Evolutionary conservation across 2,888 invertebrate species (phyloP).

Genomic region (Acanthococcus lagerstroemiae): DNA sequence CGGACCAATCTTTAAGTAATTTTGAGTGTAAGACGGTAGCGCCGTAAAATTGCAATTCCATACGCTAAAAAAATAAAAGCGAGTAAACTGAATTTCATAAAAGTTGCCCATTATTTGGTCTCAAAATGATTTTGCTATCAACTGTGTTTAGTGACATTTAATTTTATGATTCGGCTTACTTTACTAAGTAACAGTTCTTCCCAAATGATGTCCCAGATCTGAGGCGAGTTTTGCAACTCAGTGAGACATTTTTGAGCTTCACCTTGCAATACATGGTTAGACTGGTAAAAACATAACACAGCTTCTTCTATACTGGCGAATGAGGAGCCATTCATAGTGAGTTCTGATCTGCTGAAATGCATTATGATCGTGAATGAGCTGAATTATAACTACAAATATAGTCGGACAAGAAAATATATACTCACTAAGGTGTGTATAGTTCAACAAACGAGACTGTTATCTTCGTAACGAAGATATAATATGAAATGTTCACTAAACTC

Average conservation of each 20-base stretch:
- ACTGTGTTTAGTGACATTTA: background rate
- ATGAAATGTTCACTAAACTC: too few species aligned
- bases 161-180: constrained; percentile 45
- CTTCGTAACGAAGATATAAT: too few species aligned
- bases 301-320: constrained; percentile 21
- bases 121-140: background rate
- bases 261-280: constrained; percentile 6
- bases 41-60: constrained; percentile 88
- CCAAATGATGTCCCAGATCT: constrained; percentile 92
- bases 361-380: too few species aligned
- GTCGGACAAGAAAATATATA: too few species aligned
- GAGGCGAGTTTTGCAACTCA: constrained; percentile 68
- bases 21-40: constrained; percentile 84
- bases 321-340: constrained; percentile 12
- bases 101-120: background rate
- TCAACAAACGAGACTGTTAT: too few species aligned
- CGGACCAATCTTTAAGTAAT: constrained; percentile 75
- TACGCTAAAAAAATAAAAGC: constrained; percentile 49
- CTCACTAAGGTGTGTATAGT: too few species aligned
- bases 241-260: constrained; percentile 46
- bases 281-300: constrained; percentile 26
- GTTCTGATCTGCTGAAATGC: too few species aligned
- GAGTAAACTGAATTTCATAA: background rate
- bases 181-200: constrained; percentile 70
- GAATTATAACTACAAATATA: too few species aligned